phyloP scores from a whole-genome alignment of 2,888 invertebrate species.

The Andrena bicolor region DNA sequence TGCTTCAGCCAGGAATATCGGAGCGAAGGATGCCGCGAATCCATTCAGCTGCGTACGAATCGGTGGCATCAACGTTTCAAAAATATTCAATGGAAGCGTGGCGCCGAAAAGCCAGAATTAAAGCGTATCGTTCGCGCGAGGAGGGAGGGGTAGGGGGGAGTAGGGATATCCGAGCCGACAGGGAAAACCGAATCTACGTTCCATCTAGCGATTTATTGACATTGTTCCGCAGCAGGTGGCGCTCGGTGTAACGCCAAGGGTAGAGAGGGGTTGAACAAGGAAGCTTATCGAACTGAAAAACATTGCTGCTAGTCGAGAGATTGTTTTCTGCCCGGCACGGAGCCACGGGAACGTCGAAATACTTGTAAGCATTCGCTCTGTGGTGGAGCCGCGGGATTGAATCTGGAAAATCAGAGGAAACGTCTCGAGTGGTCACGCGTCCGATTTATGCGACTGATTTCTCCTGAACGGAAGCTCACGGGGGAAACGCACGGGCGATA shows the following conservation, averaged over 20 bases:
- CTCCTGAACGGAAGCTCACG: background rate
- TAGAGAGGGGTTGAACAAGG: background rate
- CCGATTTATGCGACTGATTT: slow-evolving; percentile 7
- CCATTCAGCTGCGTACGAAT: background rate
- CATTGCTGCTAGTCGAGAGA: slow-evolving; percentile 11
- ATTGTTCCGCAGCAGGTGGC: background rate
- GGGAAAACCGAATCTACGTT: background rate
- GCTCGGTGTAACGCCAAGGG: background rate
- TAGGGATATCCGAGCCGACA: background rate
- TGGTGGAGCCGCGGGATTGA: background rate
- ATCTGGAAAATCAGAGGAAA: background rate
- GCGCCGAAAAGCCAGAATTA: slow-evolving; percentile 22
- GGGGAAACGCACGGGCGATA: slow-evolving; percentile 2
- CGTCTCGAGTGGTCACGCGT: background rate
- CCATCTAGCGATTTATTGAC: slow-evolving; percentile 18
- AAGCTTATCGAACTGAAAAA: slow-evolving; percentile 10
- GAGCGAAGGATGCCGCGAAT: slow-evolving; percentile 17
- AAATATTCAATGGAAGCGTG: slow-evolving; percentile 7
- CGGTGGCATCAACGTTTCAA: background rate
- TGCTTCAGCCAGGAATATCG: background rate
- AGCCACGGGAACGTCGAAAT: slow-evolving; percentile 2
- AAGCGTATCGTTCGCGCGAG: background rate
- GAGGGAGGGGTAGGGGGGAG: too few relatives aligned
- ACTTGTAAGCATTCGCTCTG: background rate
- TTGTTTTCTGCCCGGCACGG: slow-evolving; percentile 23